Conservation (phyloP, 1,140 invertebrate genomes). For the Drosophila littoralis region DNA sequence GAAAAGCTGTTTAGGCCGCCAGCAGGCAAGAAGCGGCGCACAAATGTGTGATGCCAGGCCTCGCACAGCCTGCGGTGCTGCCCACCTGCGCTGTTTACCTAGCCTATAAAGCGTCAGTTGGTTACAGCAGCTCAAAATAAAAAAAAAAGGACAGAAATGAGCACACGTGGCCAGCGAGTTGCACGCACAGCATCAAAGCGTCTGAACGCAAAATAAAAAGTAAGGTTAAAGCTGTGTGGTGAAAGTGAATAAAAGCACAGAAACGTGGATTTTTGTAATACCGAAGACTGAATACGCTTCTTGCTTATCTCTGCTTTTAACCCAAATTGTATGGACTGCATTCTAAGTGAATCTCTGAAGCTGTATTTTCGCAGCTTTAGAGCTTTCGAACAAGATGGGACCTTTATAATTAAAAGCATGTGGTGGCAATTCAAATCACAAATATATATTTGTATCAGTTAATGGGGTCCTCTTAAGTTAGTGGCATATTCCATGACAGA, state of each 20-base stretch:
- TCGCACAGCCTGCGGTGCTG: background rate
- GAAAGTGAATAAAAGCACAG: conserved; percentile 20
- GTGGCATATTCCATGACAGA: no score
- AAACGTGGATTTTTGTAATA: background rate
- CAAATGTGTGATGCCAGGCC: conserved; percentile 75
- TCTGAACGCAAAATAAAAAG: background rate
- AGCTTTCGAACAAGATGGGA: no score
- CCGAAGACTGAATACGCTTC: background rate
- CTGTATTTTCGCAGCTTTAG: no score
- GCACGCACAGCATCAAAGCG: conserved; percentile 48
- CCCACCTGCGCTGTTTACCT: conserved; percentile 72
- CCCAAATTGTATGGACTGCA: no score
- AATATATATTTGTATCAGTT: no score
- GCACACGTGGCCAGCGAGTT: conserved; percentile 37
- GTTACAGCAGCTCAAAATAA: conserved; percentile 48
- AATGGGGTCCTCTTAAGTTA: no score
- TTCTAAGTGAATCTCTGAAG: no score
- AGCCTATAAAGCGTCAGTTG: conserved; percentile 79
- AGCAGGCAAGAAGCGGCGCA: conserved; percentile 58
- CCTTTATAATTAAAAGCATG: no score
- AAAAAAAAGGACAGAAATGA: conserved; percentile 49
- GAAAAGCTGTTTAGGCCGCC: conserved; percentile 55
- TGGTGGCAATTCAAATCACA: no score
- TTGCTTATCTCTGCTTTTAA: no score
- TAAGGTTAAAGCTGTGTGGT: conserved; percentile 17